Evolutionary conservation across 1,140 invertebrate species (phyloP), one percentile per base, ranked within the genome.

Genomic region (Pinna nobilis): DNA sequence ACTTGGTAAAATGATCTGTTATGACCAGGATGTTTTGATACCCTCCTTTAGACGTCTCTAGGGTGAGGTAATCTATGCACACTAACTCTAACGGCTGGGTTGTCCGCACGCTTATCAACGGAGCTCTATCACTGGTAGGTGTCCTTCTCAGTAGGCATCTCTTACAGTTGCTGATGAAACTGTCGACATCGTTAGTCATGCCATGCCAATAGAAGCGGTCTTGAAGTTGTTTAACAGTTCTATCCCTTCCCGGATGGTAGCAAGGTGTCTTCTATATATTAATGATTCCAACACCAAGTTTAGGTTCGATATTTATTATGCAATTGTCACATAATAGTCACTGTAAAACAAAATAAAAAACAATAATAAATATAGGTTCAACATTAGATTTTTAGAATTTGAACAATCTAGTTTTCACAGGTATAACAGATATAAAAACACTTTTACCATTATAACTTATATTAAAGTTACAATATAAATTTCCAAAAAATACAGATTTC

Each of bases 171-270:
- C 28, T 53, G 11, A 74, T 55, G 47, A 20, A 73, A 3, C 69
- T 25, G n/a, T 77, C 70, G 4, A 77, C 49, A 47, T 77, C 70
- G 6, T 3, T 37, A 20, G 63, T 15, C 70, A 73, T 73, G 5
- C 37, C n/a, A 7, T 64, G 71, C 71, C 76, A 77, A 53, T 53
- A 51, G 35, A 72, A 76, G 13, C 69, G 50, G 15, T 69, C 63
- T 57, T 49, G 3, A 9, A 49, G 15, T 3, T 72, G 53, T 6
- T 28, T 32, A 18, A 66, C 9, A 9, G 53, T 70, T 51, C 53
- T 59, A 30, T 73, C 57, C 37, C 23, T 20, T 9, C 65, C 75
- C 5, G 41, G 39, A 60, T 77, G n/a, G n/a, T n/a, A n/a, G n/a
- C n/a, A n/a, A n/a, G n/a, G n/a, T n/a, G n/a, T n/a, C n/a, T n/a